Evolutionary conservation across 2,888 invertebrate genomes (phyloP).

Genomic region (Diaperis boleti): DNA sequence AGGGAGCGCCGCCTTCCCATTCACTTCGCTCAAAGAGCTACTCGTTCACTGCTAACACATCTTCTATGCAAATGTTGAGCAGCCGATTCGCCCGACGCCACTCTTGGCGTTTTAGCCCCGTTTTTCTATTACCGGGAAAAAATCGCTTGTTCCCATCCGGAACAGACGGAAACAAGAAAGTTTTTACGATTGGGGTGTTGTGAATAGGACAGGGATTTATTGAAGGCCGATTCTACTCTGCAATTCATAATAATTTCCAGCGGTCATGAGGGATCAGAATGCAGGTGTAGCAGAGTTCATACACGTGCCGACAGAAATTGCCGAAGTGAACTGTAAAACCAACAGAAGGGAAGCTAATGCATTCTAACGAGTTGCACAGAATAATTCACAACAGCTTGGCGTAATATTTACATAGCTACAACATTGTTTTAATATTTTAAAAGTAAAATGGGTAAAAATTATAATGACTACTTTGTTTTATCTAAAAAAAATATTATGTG

Average conservation of each 20-base stretch:
- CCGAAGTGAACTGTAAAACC: neutral
- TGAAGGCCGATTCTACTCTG: neutral
- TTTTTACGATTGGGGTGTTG: neutral
- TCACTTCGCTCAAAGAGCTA: slow-evolving; percentile 48
- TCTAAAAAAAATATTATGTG: too few relatives aligned
- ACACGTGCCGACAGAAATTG: neutral
- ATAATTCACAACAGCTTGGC: too few relatives aligned
- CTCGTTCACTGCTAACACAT: too few relatives aligned
- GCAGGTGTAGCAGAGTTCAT: neutral
- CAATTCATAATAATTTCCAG: neutral
- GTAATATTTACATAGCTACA: too few relatives aligned
- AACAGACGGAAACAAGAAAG: neutral
- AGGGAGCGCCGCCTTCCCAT: slow-evolving; percentile 53
- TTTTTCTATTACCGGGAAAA: neutral
- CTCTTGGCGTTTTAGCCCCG: slow-evolving; percentile 5
- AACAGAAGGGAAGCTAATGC: neutral
- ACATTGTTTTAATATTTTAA: too few relatives aligned
- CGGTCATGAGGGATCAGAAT: neutral
- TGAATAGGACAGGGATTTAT: neutral
- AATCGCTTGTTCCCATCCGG: too few relatives aligned
- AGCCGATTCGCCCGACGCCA: slow-evolving; percentile 21
- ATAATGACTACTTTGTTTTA: too few relatives aligned
- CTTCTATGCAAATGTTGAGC: slow-evolving; percentile 29
- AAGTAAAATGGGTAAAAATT: too few relatives aligned
- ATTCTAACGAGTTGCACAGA: too few relatives aligned